Evolutionary conservation across 2,888 invertebrate genomes (phyloP), one percentile per base, ranked within the genome.

Genomic region (Eurytoma californica): DNA sequence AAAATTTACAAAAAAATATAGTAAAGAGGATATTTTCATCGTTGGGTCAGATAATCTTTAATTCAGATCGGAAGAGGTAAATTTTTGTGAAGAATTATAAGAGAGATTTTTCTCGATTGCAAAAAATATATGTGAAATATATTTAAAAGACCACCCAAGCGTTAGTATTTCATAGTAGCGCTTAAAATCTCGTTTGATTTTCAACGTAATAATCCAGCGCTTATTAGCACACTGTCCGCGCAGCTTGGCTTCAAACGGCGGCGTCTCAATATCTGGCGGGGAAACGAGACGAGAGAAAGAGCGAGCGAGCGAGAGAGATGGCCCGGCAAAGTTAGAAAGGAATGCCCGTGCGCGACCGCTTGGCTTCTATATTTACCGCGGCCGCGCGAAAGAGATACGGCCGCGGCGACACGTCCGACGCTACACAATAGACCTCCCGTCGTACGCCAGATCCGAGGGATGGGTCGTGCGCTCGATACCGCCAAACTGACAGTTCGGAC

Each of bases 341-440:
- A 77, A 80, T 61, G 65, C 51, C 28, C 74, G 70, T 55, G 77
- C 70, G 47, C 57, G 47, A 28, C 39, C 60, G 68, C 60, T 67
- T 61, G 39, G 47, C 14, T 67, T 78, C 78, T 78, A 78, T 73
- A 78, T 78, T 78, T 78, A 73, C 68, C 72, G 13, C 55, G 39
- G 30, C 24, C 20, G 72, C 77, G 76, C 76, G 76, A 68, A 69
- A 69, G 67, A 69, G 65, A 77, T 55, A 55, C 60, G n/a, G 30
- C 39, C 61, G 61, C 14, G 30, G 30, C 61, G 61, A 39, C 63
- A 39, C 63, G 28, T 28, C 28, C 58, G 63, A 63, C 72, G 72
- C 77, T 67, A 77, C 77, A 77, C 77, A 77, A 77, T 77, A 72
- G 77, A 51, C 39, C 70, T 39, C 39, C 39, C 39, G 39, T 7